A percentile compares a stretch with the other conserved stretches of the same genome.
Conservation (phyloP, 2,888 invertebrate genomes). For the Diloba caeruleocephala region DNA sequence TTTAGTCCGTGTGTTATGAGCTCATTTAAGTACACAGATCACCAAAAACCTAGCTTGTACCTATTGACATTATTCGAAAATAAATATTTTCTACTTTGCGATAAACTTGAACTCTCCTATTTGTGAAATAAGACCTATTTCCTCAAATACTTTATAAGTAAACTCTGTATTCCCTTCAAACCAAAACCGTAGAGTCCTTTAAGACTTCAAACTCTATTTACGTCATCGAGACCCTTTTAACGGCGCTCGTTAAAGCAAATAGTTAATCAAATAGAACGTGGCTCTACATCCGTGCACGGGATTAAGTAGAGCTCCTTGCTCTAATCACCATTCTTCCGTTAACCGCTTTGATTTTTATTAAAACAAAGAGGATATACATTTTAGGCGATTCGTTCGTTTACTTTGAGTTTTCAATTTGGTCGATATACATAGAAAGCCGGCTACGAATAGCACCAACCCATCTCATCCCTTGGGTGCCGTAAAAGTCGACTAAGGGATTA, state of each 20-base stretch:
- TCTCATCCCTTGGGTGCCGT: too few relatives aligned
- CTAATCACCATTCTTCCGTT: constrained; percentile 53
- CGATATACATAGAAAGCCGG: too few relatives aligned
- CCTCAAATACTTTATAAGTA: background rate
- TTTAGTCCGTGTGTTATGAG: too few relatives aligned
- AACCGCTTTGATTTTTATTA: constrained; percentile 58
- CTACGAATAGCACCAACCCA: too few relatives aligned
- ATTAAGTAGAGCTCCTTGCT: constrained; percentile 59
- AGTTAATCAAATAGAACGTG: constrained; percentile 71
- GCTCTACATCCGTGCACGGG: constrained; percentile 53
- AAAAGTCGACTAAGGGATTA: too few relatives aligned
- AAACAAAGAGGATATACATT: constrained; percentile 11
- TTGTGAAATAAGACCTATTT: too few relatives aligned
- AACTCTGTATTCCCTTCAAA: constrained; percentile 6
- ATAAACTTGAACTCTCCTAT: too few relatives aligned
- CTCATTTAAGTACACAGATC: too few relatives aligned
- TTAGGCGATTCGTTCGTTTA: constrained; percentile 10
- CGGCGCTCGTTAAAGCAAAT: constrained; percentile 57
- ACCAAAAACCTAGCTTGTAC: too few relatives aligned
- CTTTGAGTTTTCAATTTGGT: constrained; percentile 1
- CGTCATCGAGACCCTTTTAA: constrained; percentile 52
- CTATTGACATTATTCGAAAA: too few relatives aligned
- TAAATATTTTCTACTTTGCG: too few relatives aligned
- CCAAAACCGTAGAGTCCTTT: constrained; percentile 3
- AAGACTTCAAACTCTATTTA: constrained; percentile 30